Base-by-base conservation (phyloP, 2,113 vertebrate species). In the Cynocephalus volans region DNA sequence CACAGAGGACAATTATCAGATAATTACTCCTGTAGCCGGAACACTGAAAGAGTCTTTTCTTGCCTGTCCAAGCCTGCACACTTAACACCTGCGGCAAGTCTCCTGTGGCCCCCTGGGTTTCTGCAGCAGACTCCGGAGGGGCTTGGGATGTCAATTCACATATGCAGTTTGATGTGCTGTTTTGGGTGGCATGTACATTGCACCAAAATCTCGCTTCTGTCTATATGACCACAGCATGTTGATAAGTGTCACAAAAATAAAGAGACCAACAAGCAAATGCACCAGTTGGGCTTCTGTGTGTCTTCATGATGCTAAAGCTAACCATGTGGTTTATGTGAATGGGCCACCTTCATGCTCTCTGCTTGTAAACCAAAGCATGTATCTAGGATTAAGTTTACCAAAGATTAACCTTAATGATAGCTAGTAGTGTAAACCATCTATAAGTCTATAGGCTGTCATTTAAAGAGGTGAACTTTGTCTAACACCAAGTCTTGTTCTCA, bases 321-420 rank as follows among this genome's bases (percentile, higher is more conserved):
- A 45, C 41, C 18, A 0, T 4, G 17, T 0, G 15, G 2, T 12
- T 18, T 9, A 3, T 1, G 33, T 54, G 24, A 23, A 2, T 1
- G 28, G 45, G 56, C 41, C 33, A 24, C 50, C 62, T 28, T 73
- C 15, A 0, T 11, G 45, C 18, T 36, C 23, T 65, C 26, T 36
- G 45, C 58, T 24, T 10, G 8, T 50, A 41, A 85, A 41, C 33
- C 24, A 28, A 70, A 54, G 24, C 33, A 4, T 2, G 19, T 13
- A 0, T 50, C 33, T 7, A 45, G 60, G 65, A 48, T 18, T 1
- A 19, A 24, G 8, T 31, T 56, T 19, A 56, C 64, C 24, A 5
- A 13, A 70, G 36, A 26, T 7, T 26, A 14, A 4, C n/a, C 17
- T 73, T n/a, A 12, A 2, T 19, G 14, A 21, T 23, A 4, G 33